phyloP scores from a whole-genome alignment of 2,888 invertebrate species.

The Dromius quadrimaculatus region DNA sequence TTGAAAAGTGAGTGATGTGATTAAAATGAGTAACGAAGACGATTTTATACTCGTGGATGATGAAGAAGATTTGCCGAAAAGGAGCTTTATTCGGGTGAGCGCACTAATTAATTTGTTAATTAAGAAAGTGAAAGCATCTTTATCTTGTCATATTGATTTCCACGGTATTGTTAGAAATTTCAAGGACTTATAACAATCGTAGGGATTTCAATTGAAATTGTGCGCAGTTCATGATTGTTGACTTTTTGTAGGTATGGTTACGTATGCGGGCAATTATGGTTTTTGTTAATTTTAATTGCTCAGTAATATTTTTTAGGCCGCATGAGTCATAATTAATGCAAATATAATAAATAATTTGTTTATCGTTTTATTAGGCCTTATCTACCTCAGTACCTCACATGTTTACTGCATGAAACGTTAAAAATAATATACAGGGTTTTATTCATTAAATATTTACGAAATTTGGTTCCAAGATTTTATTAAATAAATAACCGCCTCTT shows the following conservation, averaged over 20 bases:
- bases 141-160: conserved; percentile 4
- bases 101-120: neutral
- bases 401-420: too few relatives aligned
- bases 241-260: conserved; percentile 1
- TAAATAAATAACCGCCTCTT: too few relatives aligned
- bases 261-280: neutral
- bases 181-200: conserved; percentile 18
- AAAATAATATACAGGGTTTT: too few relatives aligned
- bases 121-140: conserved; percentile 33
- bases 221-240: conserved; percentile 8
- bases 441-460: too few relatives aligned
- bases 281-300: neutral
- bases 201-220: neutral
- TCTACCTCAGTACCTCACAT: too few relatives aligned
- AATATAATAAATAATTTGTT: conserved; percentile 9
- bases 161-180: conserved; percentile 8
- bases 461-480: too few relatives aligned
- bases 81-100: conserved; percentile 44
- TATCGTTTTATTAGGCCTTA: conserved; percentile 8
- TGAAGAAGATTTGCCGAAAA: conserved; percentile 32
- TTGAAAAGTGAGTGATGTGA: conserved; percentile 34
- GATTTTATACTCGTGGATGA: conserved; percentile 24
- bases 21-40: conserved; percentile 45
- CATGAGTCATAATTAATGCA: conserved; percentile 1
- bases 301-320: neutral